phyloP scores from a whole-genome alignment of 1,140 invertebrate genomes.

The Diprion similis region DNA sequence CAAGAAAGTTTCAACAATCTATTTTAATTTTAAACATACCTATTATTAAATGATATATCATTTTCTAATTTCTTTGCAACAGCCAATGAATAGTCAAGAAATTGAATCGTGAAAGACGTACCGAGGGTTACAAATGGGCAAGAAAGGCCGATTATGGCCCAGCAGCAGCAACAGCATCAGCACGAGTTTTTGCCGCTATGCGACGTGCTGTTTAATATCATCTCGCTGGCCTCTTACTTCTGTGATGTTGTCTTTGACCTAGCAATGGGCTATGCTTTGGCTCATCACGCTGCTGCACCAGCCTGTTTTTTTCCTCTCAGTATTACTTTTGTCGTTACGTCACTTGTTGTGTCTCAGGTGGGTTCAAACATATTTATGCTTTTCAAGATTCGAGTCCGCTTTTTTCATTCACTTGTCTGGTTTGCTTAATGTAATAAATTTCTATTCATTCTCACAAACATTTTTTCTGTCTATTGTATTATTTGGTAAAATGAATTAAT shows the following conservation, averaged over 20 bases:
- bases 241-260: slow-evolving; percentile 91
- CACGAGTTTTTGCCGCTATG: slow-evolving; percentile 84
- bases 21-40: too few species aligned
- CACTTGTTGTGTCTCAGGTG: slow-evolving; percentile 78
- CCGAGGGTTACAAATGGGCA: slow-evolving; percentile 57
- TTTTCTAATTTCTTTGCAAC: too few species aligned
- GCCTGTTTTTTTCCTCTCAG: slow-evolving; percentile 69
- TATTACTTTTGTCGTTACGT: slow-evolving; percentile 71
- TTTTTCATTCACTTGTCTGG: too few species aligned
- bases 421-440: too few species aligned
- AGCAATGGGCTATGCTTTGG: slow-evolving; percentile 82
- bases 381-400: too few species aligned
- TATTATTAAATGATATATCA: too few species aligned
- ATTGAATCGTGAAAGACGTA: slow-evolving; percentile 32
- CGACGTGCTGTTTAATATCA: slow-evolving; percentile 90
- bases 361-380: slow-evolving; percentile 40
- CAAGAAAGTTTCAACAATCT: too few species aligned
- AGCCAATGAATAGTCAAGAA: neutral
- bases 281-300: slow-evolving; percentile 66
- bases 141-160: slow-evolving; percentile 60
- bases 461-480: neutral
- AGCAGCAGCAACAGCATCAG: slow-evolving; percentile 52
- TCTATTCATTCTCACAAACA: too few species aligned
- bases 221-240: slow-evolving; percentile 89
- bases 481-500: neutral